Evolutionary conservation across 2,797 vertebrate genomes (phyloP).

Genomic region (Karalla daura): DNA sequence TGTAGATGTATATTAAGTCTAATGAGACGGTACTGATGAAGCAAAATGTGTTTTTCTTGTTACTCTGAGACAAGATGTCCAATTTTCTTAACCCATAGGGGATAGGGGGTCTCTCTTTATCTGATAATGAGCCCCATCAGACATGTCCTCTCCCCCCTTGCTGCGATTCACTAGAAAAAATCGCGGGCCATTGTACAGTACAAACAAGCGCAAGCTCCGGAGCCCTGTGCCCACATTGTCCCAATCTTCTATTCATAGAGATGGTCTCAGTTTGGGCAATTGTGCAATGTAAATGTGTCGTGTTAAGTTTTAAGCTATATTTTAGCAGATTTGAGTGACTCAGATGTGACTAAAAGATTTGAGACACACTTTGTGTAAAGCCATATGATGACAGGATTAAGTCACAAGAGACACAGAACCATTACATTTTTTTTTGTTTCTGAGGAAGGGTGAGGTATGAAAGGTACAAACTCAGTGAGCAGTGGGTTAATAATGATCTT

Average conservation of each 20-base stretch:
- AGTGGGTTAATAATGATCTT: too few relatives aligned
- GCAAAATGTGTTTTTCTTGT: constrained; percentile 16
- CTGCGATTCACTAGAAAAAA: constrained; percentile 43
- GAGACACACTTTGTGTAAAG: too few relatives aligned
- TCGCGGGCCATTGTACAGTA: constrained; percentile 48
- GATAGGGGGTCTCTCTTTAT: constrained; percentile 62
- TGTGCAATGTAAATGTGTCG: constrained; percentile 25
- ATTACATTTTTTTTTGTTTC: too few relatives aligned
- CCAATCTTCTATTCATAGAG: constrained; percentile 29
- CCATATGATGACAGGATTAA: too few relatives aligned
- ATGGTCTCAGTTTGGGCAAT: constrained; percentile 27
- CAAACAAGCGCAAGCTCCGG: constrained; percentile 36
- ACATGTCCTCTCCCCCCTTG: constrained; percentile 61
- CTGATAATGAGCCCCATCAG: constrained; percentile 80
- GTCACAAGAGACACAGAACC: too few relatives aligned
- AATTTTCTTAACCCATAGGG: constrained; percentile 28
- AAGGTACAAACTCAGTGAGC: too few relatives aligned
- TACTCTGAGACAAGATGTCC: constrained; percentile 25
- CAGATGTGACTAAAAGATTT: constrained; percentile 14
- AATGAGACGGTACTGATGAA: constrained; percentile 22
- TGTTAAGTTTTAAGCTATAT: constrained; percentile 8
- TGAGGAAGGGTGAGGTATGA: too few relatives aligned
- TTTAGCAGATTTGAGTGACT: constrained; percentile 19
- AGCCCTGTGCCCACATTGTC: constrained; percentile 28
- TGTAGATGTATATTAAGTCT: not conserved